Evolutionary conservation across 2,888 invertebrate genomes (phyloP), one percentile per base, ranked within the genome.

Genomic region (Lasioglossum zephyrum): DNA sequence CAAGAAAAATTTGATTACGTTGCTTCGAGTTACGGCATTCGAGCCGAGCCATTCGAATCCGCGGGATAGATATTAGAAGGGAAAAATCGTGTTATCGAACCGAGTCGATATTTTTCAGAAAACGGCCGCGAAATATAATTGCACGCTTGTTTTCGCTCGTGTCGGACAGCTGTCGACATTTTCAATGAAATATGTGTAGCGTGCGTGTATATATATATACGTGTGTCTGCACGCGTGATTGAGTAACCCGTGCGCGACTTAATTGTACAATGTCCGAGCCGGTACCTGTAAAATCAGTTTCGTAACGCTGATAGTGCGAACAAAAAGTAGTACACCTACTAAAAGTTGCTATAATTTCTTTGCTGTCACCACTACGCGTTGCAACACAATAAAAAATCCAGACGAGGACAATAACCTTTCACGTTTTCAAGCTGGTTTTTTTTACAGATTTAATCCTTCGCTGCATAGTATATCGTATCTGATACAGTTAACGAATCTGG

Each of bases 1-100:
- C 77, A 18, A 76, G 85, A 87, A 82, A 77, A 87, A 81, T 31
- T 73, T 77, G 77, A 73, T 87, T 84, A 87, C 87, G 84, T 84
- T 75, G 60, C 53, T 70, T 16, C 8, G 73, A 41, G 77, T 82
- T 87, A 81, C 69, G 73, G 69, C 78, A 76, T 77, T 57, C 57
- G 57, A n/a, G 69, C 73, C 79, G 78, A 80, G 73, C 82, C 60
- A 16, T 39, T 79, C 66, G 79, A 76, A 49, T 77, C 63, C 60
- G 57, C 72, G 49, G 18, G 60, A 31, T 13, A 72, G 16, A 60
- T 16, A 60, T 49, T 47, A 60, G 84, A 63, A 60, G 73, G 57
- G 16, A 49, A 73, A 84, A 74, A 60, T 74, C 16, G 22, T 16
- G 70, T 84, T 84, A 83, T 69, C 77, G 69, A 77, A 77, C 36